These are phyloP conservation scores for Coregonus ussuriensis DNA, from an alignment of 2,797 vertebrate genomes.

Conservation along the genomic window DNA sequence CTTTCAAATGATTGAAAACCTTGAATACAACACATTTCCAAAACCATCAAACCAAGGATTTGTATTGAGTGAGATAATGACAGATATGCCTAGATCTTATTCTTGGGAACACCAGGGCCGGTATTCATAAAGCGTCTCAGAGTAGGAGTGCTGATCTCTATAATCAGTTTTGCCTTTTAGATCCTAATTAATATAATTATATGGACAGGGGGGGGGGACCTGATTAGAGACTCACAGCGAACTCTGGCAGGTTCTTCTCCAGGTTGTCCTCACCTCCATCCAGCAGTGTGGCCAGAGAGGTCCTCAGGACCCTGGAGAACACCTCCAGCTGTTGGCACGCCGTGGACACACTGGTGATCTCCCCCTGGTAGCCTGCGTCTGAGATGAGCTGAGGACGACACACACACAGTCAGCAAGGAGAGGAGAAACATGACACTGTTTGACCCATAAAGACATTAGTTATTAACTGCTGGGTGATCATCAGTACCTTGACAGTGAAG, in stretches of 20 bases:
- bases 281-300: slow-evolving; percentile 90
- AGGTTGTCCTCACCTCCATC: slow-evolving; percentile 98
- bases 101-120: not conserved
- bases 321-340: slow-evolving; percentile 97
- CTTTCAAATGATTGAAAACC: too few relatives aligned
- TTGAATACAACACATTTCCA: too few relatives aligned
- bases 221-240: slow-evolving; percentile 82
- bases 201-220: not conserved
- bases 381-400: slow-evolving; percentile 88
- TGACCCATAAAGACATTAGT: not conserved
- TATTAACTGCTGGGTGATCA: not conserved
- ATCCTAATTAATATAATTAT: not conserved
- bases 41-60: too few relatives aligned
- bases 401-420: not conserved
- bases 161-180: not conserved
- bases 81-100: not conserved
- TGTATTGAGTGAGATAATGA: not conserved
- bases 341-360: slow-evolving; percentile 98
- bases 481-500: slow-evolving; percentile 94
- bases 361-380: slow-evolving; percentile 96
- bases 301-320: slow-evolving; percentile 93
- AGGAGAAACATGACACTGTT: not conserved
- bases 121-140: not conserved
- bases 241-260: slow-evolving; percentile 95
- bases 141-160: not conserved